A percentile compares a stretch with the other conserved stretches of the same genome.
Conservation (phyloP, 2,113 vertebrate species). For the Mola mola region DNA sequence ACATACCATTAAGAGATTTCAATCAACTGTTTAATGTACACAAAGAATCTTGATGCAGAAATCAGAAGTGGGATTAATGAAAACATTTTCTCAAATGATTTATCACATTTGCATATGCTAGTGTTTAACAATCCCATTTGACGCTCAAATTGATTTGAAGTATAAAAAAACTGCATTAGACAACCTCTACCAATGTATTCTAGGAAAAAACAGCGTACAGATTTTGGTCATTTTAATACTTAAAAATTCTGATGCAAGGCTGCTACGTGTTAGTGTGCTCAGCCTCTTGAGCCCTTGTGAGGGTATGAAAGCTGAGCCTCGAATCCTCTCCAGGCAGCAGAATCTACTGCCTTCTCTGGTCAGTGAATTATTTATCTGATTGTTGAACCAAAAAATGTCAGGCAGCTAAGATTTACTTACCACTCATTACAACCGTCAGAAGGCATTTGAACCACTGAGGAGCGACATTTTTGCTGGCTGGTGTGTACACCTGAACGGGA, state of each 20-base stretch:
- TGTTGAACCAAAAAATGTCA: constrained; percentile 52
- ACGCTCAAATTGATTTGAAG: constrained; percentile 71
- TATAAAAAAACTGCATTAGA: constrained; percentile 63
- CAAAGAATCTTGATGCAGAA: constrained; percentile 91
- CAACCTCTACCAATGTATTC: constrained; percentile 55
- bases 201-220: constrained; percentile 65
- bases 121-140: constrained; percentile 86
- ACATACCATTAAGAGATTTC: constrained; percentile 82
- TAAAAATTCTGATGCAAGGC: constrained; percentile 67
- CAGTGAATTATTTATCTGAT: constrained; percentile 65
- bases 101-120: constrained; percentile 89
- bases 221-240: constrained; percentile 83
- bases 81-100: constrained; percentile 84
- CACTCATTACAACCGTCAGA: constrained; percentile 46
- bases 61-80: constrained; percentile 85
- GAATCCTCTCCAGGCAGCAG: constrained; percentile 38
- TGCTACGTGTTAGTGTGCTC: constrained; percentile 58
- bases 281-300: constrained; percentile 42
- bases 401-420: constrained; percentile 47
- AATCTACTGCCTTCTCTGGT: constrained; percentile 42
- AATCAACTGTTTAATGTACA: constrained; percentile 98
- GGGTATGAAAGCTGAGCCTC: constrained; percentile 30
- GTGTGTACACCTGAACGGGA: background rate
- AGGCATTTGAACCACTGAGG: constrained; percentile 69
- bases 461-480: constrained; percentile 1